phyloP scores from a whole-genome alignment of 2,113 vertebrate genomes.

The Hyperopisus bebe region DNA sequence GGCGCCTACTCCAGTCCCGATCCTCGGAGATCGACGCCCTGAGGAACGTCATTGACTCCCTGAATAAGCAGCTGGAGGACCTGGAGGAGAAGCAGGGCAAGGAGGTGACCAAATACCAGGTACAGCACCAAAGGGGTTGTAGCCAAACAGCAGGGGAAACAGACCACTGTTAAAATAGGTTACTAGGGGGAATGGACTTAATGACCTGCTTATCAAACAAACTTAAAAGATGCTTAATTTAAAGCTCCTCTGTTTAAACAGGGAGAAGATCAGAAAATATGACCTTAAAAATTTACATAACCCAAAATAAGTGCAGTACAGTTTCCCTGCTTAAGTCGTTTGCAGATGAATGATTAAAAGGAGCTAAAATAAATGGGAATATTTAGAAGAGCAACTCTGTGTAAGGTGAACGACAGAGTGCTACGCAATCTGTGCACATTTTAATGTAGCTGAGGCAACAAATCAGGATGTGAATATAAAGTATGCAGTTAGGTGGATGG shows the following conservation, averaged over 20 bases:
- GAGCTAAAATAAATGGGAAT: not conserved
- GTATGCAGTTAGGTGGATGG: not conserved
- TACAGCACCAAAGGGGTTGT: slow-evolving; percentile 32
- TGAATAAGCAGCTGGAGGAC: slow-evolving; percentile 67
- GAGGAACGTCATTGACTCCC: slow-evolving; percentile 63
- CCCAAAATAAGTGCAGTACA: not conserved
- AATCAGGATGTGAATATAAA: not conserved
- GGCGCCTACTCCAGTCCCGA: slow-evolving; percentile 64
- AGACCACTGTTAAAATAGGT: not conserved
- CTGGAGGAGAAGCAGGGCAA: slow-evolving; percentile 66
- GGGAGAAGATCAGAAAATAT: not conserved
- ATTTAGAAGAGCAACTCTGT: not conserved
- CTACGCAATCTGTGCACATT: not conserved
- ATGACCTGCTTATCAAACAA: not conserved
- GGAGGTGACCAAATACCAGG: slow-evolving; percentile 70
- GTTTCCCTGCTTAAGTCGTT: not conserved
- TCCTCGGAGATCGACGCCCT: slow-evolving; percentile 70
- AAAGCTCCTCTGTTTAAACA: not conserved
- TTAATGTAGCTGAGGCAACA: not conserved
- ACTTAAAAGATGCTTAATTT: not conserved
- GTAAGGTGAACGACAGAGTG: not conserved
- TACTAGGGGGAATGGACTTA: not conserved
- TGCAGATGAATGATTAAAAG: not conserved
- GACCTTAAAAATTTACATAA: not conserved
- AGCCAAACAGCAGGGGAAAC: not conserved